Evolutionary conservation across 2,113 vertebrate species (phyloP), one percentile per base, ranked within the genome.

Genomic region (Amazona vittata): DNA sequence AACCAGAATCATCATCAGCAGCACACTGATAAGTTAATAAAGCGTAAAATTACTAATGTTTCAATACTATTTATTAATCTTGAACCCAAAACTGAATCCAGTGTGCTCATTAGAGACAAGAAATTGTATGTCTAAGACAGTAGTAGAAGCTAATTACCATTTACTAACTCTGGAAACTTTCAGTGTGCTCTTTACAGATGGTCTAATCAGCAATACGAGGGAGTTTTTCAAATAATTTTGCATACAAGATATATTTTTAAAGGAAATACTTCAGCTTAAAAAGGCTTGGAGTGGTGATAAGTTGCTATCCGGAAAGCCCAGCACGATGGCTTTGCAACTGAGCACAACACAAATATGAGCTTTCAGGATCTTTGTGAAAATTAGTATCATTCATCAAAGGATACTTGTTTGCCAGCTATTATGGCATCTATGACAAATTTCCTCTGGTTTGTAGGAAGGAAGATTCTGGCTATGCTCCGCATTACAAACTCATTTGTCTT

Each of bases 401-500:
- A 87, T 49, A 69, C 19, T 79, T 87, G 44, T 62, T 82, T 89
- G 29, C 44, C 64, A 81, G 71, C 29, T 86, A 17, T 59, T 90
- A 67, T 13, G 16, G 31, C 41, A 88, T 12, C 67, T 74, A 59
- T 86, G 55, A 93, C 46, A 90, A 95, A 89, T 88, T 85, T 86
- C 43, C 59, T 80, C 57, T 4, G 0, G 3, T 77, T 90, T 93
- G 21, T 33, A 59, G 46, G 37, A 90, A 90, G 37, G 24, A 68
- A 63, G 47, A 35, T 18, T 53, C 52, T 67, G 44, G 41, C 39
- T 80, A 74, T 55, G 7, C 25, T 53, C 25, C 52, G 31, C 24
- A 35, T 63, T 83, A 57, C 37, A 86, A 83, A 92, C 26, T 71
- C 78, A 55, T 68, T 90, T 93, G 43, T 95, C 55, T 89, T 83